phyloP scores from a whole-genome alignment of 2,113 vertebrate species.

The Leptodactylus fuscus region DNA sequence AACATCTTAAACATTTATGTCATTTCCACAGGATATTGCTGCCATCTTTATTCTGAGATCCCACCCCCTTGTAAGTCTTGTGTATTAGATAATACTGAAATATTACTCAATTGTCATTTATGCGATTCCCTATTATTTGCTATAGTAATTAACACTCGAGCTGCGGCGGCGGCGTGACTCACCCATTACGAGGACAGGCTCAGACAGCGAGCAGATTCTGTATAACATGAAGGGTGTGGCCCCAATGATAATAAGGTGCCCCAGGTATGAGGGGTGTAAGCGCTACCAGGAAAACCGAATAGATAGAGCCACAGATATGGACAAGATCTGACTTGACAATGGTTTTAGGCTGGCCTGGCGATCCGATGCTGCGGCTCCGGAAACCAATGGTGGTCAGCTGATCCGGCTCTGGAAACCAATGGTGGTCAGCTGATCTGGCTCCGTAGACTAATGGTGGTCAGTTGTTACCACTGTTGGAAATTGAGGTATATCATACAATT shows the following conservation, averaged over 20 bases:
- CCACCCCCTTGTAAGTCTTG: neutral
- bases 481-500: too few relatives aligned
- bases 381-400: too few relatives aligned
- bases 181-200: neutral
- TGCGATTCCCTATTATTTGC: neutral
- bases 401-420: too few relatives aligned
- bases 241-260: neutral
- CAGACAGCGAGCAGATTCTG: neutral
- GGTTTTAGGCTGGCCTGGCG: neutral
- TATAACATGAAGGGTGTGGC: conserved; percentile 1
- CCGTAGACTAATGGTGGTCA: too few relatives aligned
- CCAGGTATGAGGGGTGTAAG: neutral
- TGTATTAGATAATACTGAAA: neutral
- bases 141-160: neutral
- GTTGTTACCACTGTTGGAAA: too few relatives aligned
- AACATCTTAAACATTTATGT: neutral
- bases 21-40: too few relatives aligned
- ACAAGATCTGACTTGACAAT: neutral
- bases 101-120: neutral
- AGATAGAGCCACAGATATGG: neutral
- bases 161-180: neutral
- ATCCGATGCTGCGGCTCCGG: too few relatives aligned
- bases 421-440: too few relatives aligned
- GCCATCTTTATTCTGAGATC: too few relatives aligned
- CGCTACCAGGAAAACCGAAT: neutral